A percentile compares a stretch with the other conserved stretches of the same genome.
phyloP scores from a whole-genome alignment of 2,888 invertebrate genomes.

The Laspeyria flexula region DNA sequence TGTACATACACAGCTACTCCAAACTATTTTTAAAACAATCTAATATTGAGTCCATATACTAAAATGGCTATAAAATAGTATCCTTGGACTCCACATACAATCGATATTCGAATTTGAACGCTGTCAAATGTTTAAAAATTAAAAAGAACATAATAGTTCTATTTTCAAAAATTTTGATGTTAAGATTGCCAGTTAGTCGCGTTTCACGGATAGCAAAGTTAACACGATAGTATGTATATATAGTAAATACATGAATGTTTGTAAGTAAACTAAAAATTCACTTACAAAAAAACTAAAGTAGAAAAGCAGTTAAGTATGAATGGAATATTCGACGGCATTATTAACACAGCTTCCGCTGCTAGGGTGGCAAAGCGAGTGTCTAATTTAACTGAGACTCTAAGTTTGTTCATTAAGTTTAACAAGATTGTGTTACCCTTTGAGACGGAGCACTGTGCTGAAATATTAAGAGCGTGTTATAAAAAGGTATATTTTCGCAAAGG shows the following conservation, averaged over 20 bases:
- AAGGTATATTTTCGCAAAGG: slow-evolving; percentile 33
- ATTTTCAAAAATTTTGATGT: no score
- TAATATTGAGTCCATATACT: no score
- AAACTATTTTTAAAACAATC: no score
- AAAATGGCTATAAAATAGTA: no score
- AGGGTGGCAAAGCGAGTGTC: slow-evolving; percentile 59
- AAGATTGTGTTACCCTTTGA: slow-evolving; percentile 79
- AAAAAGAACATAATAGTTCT: no score
- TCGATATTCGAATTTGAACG: no score
- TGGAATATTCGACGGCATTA: slow-evolving; percentile 41
- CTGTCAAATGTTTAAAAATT: no score
- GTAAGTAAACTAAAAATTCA: background rate
- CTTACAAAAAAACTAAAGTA: slow-evolving; percentile 12
- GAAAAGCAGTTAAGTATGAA: slow-evolving; percentile 18
- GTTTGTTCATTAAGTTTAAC: slow-evolving; percentile 82
- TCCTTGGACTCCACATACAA: no score
- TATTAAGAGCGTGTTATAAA: slow-evolving; percentile 56
- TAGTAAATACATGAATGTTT: background rate
- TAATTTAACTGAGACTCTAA: slow-evolving; percentile 72
- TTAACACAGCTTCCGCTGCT: slow-evolving; percentile 31
- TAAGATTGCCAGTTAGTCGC: background rate
- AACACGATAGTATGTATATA: background rate
- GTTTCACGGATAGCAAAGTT: background rate
- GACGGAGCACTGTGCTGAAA: slow-evolving; percentile 57
- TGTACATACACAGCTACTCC: no score